Evolutionary conservation across 1,140 invertebrate species (phyloP).

Genomic region (Brachionus asplanchnoidis): DNA sequence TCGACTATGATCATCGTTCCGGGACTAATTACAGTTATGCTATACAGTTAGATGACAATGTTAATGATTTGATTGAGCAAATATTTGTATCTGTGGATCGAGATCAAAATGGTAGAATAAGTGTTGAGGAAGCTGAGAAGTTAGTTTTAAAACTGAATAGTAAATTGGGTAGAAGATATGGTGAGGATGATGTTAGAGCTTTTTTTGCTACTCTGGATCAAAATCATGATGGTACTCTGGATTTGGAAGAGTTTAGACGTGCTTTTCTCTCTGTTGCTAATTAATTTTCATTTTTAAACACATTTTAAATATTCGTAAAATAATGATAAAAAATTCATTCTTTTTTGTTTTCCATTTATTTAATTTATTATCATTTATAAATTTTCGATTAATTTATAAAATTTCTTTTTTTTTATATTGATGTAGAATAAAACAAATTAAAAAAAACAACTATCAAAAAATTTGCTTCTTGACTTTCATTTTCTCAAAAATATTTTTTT

Average conservation of each 20-base stretch:
- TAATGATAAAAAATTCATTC: too few relatives aligned
- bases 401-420: too few relatives aligned
- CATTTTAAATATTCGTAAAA: too few relatives aligned
- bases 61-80: constrained; percentile 13
- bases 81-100: constrained; percentile 20
- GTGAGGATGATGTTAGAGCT: constrained; percentile 8
- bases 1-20: neutral
- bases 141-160: constrained; percentile 17
- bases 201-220: constrained; percentile 1
- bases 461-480: neutral
- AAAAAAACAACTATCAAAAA: neutral
- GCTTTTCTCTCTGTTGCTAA: neutral
- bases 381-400: too few relatives aligned
- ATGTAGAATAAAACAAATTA: neutral
- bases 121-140: constrained; percentile 32
- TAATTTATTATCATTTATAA: too few relatives aligned
- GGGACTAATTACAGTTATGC: neutral
- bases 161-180: neutral
- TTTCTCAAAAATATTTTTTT: neutral
- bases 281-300: neutral
- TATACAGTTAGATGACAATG: neutral
- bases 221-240: constrained; percentile 21
- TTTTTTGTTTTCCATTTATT: too few relatives aligned
- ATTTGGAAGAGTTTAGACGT: constrained; percentile 6
- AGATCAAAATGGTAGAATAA: constrained; percentile 21